phyloP scores from a whole-genome alignment of 2,888 invertebrate genomes.

The Ceratothoa steindachneri region DNA sequence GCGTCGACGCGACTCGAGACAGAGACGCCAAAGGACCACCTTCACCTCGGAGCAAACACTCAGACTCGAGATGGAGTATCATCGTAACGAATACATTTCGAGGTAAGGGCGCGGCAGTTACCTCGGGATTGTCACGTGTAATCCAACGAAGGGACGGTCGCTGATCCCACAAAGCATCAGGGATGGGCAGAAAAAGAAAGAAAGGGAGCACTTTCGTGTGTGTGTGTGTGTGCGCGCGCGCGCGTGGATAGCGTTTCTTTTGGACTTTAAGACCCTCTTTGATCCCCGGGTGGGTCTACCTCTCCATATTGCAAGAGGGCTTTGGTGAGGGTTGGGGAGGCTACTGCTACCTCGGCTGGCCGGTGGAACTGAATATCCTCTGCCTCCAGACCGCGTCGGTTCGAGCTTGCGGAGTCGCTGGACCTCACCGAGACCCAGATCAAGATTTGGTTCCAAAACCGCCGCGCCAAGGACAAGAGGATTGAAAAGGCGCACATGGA shows the following conservation, averaged over 20 bases:
- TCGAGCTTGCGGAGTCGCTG: slow-evolving; percentile 70
- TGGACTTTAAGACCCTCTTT: too few relatives aligned
- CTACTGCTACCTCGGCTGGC: too few relatives aligned
- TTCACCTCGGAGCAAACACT: slow-evolving; percentile 91
- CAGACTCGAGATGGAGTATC: slow-evolving; percentile 83
- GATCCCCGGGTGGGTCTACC: too few relatives aligned
- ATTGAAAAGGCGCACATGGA: slow-evolving; percentile 93
- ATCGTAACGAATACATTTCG: slow-evolving; percentile 86
- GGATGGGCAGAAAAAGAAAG: neutral
- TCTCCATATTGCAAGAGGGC: too few relatives aligned
- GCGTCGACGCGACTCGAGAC: slow-evolving; percentile 78
- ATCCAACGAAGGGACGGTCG: too few relatives aligned
- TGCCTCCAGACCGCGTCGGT: slow-evolving; percentile 55
- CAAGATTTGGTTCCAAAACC: slow-evolving; percentile 90
- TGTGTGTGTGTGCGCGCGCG: too few relatives aligned
- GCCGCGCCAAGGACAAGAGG: slow-evolving; percentile 90
- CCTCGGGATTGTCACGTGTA: neutral
- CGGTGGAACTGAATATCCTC: too few relatives aligned
- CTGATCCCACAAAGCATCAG: too few relatives aligned
- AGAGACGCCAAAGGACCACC: slow-evolving; percentile 84
- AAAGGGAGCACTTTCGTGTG: too few relatives aligned
- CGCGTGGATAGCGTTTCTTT: too few relatives aligned
- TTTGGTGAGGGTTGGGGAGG: too few relatives aligned
- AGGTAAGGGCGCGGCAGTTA: slow-evolving; percentile 63
- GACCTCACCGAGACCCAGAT: slow-evolving; percentile 72